Evolutionary conservation across 2,797 vertebrate genomes (phyloP).

Genomic region (Eulemur rubriventer): DNA sequence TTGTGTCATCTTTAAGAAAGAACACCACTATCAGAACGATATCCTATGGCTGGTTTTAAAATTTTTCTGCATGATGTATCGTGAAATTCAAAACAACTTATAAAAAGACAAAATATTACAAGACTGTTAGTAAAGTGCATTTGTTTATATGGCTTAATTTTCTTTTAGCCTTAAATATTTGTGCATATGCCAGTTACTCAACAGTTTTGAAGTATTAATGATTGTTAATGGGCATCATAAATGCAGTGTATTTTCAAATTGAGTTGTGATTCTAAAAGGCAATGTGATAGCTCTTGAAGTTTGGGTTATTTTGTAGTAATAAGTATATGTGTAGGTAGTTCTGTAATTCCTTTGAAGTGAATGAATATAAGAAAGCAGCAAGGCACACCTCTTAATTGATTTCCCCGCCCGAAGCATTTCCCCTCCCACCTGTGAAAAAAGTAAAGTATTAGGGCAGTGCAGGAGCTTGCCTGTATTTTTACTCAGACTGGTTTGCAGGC

Average conservation of each 20-base stretch:
- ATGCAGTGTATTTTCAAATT: not conserved
- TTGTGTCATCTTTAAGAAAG: not conserved
- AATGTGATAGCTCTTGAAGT: not conserved
- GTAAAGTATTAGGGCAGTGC: not conserved
- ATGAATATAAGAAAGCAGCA: not conserved
- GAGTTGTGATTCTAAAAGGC: conserved; percentile 1
- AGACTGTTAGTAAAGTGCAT: not conserved
- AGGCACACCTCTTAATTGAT: not conserved
- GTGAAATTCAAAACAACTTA: not conserved
- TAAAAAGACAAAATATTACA: not conserved
- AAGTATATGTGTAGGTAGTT: not conserved
- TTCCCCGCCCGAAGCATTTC: not conserved
- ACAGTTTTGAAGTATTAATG: conserved; percentile 1
- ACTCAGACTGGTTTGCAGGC: not conserved
- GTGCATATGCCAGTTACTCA: not conserved
- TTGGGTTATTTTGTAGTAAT: not conserved
- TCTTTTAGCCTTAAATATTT: not conserved
- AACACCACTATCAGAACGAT: not conserved
- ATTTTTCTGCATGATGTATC: not conserved
- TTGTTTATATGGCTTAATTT: conserved; percentile 9
- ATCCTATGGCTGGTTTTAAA: not conserved
- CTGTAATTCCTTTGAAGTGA: conserved; percentile 4
- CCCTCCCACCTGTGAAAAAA: not conserved
- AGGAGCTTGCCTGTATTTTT: not conserved
- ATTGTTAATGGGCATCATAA: not conserved